Evolutionary conservation across 2,888 invertebrate species (phyloP), one percentile per base, ranked within the genome.

Genomic region (Oxytorus armatus): DNA sequence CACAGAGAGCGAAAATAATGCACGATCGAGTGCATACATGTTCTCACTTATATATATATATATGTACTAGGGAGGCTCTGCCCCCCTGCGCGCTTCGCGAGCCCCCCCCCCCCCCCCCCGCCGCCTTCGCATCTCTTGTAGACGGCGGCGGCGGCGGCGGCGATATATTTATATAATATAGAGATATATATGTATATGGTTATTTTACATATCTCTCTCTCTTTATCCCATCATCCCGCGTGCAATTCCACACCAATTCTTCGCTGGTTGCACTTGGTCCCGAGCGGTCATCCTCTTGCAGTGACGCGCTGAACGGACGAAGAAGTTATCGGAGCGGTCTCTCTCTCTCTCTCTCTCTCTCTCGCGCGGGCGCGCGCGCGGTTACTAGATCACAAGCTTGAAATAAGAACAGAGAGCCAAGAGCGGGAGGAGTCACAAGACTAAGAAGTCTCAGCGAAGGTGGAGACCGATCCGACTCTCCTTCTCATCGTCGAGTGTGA

Each of bases 401-500:
- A 44, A 44, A 5, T 59, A 55, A 5, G 16, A 51, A 29, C 25
- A 29, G 57, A 36, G 61, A 29, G 44, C 3, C 16, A 49, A 69
- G 63, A 63, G 63, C 44, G 77, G 44, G 74, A 42, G 73, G 44
- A 57, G 33, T 33, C 23, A 16, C 14, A 36, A 53, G 68, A 39
- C 55, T 44, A 44, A 14, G 23, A 44, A 69, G 36, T 36, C 53
- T 14, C 77, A 59, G 78, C 72, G 78, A 73, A 73, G 79, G 79
- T 57, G 79, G 72, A 70, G 61, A 49, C 74, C 70, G 57, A 65
- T 74, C 76, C 66, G 77, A 53, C 55, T 72, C 66, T 51, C 39
- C 59, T 49, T 59, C 59, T 72, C 55, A 49, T 44, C 44, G 66
- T 36, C 23, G 59, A 47, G 57, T 57, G 61, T 63, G 72, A 73